Evolutionary conservation across 1,140 invertebrate species (phyloP).

Genomic region (Brachionus asplanchnoidis): DNA sequence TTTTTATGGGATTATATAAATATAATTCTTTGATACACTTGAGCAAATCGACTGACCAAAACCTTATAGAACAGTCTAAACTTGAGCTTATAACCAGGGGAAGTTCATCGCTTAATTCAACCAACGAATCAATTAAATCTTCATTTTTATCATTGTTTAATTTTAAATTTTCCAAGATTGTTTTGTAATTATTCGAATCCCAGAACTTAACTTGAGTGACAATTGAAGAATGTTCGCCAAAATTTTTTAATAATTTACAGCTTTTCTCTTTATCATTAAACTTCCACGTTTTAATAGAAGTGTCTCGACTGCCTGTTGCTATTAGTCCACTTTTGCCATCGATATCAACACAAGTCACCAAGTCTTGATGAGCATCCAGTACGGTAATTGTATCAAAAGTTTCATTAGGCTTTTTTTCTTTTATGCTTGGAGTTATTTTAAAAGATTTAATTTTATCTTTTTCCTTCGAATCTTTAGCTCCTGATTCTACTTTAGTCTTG

Average conservation of each 20-base stretch:
- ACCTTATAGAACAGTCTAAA: slow-evolving; percentile 16
- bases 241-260: neutral
- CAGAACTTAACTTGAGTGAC: slow-evolving; percentile 5
- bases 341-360: neutral
- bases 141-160: slow-evolving; percentile 1
- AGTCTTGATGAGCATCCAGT: neutral
- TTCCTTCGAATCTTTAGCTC: neutral
- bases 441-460: neutral
- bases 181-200: neutral
- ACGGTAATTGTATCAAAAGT: neutral
- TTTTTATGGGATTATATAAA: slow-evolving; percentile 24
- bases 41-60: neutral
- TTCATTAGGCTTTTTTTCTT: neutral
- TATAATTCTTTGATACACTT: slow-evolving; percentile 32
- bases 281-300: neutral
- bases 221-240: neutral
- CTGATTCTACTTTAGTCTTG: neutral
- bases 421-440: neutral
- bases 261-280: neutral
- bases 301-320: slow-evolving; percentile 14
- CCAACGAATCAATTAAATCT: neutral
- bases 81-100: slow-evolving; percentile 14
- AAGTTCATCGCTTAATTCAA: neutral
- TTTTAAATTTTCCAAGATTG: neutral
- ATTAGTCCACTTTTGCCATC: neutral